Percentiles rank a stretch among this genome's conserved stretches.
These are phyloP conservation scores for Epinephelus moara DNA, from an alignment of 2,113 vertebrate genomes.

Conservation along the genomic window DNA sequence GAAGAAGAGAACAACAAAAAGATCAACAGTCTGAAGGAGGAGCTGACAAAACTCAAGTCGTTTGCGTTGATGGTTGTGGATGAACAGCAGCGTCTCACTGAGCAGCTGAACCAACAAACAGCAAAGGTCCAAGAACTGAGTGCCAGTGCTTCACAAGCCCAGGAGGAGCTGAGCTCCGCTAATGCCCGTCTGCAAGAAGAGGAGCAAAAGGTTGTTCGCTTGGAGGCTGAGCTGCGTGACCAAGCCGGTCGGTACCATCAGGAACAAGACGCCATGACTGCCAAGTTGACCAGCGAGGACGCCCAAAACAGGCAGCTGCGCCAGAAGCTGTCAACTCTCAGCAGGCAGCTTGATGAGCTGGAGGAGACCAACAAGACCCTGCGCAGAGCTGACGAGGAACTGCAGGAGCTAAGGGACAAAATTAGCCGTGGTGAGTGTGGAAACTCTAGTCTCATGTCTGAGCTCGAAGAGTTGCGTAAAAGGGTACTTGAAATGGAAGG, in stretches of 20 bases:
- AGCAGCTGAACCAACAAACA: constrained; percentile 90
- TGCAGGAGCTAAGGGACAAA: constrained; percentile 94
- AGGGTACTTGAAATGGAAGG: constrained; percentile 97
- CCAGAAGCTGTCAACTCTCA: constrained; percentile 92
- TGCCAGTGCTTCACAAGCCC: constrained; percentile 83
- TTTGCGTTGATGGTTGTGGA: constrained; percentile 97
- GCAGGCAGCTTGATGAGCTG: constrained; percentile 93
- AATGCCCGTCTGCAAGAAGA: constrained; percentile 89
- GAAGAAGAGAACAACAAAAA: constrained; percentile 91
- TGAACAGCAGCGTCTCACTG: constrained; percentile 93
- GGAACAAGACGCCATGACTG: constrained; percentile 92
- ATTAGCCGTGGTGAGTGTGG: constrained; percentile 92
- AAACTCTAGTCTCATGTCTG: constrained; percentile 89
- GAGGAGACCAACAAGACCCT: constrained; percentile 96
- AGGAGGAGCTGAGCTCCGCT: constrained; percentile 87
- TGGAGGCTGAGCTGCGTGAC: constrained; percentile 88
- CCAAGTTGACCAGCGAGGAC: constrained; percentile 94
- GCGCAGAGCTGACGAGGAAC: constrained; percentile 93
- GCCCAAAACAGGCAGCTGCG: constrained; percentile 93
- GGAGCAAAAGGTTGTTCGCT: constrained; percentile 87
- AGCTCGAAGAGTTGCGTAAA: constrained; percentile 94
- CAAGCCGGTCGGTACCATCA: constrained; percentile 86
- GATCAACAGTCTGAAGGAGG: constrained; percentile 89
- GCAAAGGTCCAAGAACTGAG: constrained; percentile 90
- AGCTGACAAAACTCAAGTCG: constrained; percentile 95